Percentiles rank a stretch among this genome's conserved stretches.
These are phyloP conservation scores for Bufo bufo DNA, from an alignment of 2,113 vertebrate species.

Conservation along the genomic window DNA sequence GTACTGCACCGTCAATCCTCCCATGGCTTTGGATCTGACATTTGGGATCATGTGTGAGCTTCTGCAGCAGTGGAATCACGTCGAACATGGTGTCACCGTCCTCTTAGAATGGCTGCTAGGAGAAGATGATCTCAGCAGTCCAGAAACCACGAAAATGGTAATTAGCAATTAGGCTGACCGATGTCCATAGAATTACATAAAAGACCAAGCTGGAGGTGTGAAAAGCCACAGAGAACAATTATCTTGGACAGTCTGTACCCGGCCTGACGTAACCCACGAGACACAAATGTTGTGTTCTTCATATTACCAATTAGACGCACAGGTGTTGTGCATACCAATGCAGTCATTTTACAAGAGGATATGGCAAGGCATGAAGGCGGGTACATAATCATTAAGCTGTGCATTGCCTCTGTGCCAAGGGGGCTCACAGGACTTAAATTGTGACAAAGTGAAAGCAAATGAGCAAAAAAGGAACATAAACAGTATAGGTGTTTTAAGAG, in stretches of 20 bases:
- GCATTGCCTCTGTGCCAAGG: background rate
- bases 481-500: constrained; percentile 41
- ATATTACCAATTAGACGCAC: constrained; percentile 12
- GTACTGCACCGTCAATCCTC: constrained; percentile 77
- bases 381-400: background rate
- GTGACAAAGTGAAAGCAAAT: constrained; percentile 45
- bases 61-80: constrained; percentile 77
- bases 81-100: constrained; percentile 67
- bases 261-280: background rate
- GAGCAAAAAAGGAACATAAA: constrained; percentile 29
- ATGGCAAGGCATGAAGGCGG: constrained; percentile 9
- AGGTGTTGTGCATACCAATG: constrained; percentile 11
- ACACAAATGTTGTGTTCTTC: background rate
- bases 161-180: constrained; percentile 65
- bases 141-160: constrained; percentile 67
- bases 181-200: background rate
- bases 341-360: constrained; percentile 32
- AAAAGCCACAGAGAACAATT: background rate
- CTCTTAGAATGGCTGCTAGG: constrained; percentile 87
- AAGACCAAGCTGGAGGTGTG: background rate
- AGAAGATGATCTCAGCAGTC: constrained; percentile 63
- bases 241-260: background rate
- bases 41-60: constrained; percentile 80
- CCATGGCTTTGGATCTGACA: constrained; percentile 80
- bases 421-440: background rate